phyloP scores from a whole-genome alignment of 1,140 invertebrate genomes.

The Marisa cornuarietis region DNA sequence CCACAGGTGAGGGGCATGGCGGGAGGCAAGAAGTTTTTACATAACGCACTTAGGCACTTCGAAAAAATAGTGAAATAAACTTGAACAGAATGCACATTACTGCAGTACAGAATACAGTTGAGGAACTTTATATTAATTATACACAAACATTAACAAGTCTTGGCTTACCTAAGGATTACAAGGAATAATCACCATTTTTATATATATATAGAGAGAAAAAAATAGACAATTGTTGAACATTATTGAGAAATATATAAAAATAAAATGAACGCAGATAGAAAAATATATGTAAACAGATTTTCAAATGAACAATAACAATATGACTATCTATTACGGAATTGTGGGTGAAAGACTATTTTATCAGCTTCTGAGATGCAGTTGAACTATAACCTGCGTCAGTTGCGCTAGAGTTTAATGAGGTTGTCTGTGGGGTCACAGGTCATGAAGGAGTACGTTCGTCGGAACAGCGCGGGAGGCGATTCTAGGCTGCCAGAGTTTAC shows the following conservation, averaged over 20 bases:
- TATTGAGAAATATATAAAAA: neutral
- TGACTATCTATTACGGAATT: neutral
- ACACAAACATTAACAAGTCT: too few species aligned
- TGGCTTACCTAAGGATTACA: too few species aligned
- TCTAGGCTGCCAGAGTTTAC: slow-evolving; percentile 31
- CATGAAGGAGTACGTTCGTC: slow-evolving; percentile 39
- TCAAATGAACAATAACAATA: neutral
- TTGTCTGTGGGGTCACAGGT: slow-evolving; percentile 26
- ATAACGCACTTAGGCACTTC: too few species aligned
- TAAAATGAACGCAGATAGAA: neutral
- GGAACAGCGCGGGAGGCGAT: slow-evolving; percentile 31
- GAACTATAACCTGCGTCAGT: neutral
- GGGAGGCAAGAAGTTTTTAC: neutral
- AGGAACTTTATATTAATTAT: too few species aligned
- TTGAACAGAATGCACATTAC: too few species aligned
- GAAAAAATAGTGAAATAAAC: too few species aligned
- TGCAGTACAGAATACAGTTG: too few species aligned
- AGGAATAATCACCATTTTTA: too few species aligned
- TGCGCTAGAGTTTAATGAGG: neutral
- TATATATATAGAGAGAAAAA: neutral
- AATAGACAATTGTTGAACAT: too few species aligned
- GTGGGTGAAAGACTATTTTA: neutral
- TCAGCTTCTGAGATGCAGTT: neutral
- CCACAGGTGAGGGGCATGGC: slow-evolving; percentile 46
- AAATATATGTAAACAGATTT: neutral